Evolutionary conservation across 2,888 invertebrate species (phyloP).

Genomic region (Cantharis flavilabris): DNA sequence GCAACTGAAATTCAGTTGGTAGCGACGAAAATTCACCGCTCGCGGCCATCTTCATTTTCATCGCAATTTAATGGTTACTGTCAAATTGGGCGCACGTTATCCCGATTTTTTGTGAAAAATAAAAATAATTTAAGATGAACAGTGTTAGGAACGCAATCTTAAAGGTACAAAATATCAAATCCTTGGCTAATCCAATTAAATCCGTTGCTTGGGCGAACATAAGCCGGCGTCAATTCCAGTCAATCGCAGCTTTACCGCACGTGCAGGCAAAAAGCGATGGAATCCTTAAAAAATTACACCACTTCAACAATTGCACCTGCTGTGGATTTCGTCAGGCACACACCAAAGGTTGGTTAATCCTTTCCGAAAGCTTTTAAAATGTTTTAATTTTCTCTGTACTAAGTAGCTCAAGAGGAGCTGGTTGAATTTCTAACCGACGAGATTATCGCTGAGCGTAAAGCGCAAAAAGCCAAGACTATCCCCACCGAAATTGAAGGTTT

Average conservation of each 20-base stretch:
- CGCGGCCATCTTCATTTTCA: background rate
- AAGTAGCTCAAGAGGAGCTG: constrained; percentile 79
- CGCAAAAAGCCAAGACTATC: constrained; percentile 74
- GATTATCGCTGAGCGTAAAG: constrained; percentile 87
- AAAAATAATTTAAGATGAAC: constrained; percentile 66
- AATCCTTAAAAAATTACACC: background rate
- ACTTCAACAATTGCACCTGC: background rate
- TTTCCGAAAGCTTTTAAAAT: background rate
- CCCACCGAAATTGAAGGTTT: constrained; percentile 84
- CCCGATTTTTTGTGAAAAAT: background rate
- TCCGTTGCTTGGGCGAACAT: constrained; percentile 54
- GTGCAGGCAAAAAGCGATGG: background rate
- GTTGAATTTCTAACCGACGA: constrained; percentile 92
- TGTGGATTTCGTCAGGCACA: constrained; percentile 15
- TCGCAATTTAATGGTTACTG: background rate
- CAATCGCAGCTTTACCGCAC: background rate
- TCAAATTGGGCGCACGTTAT: background rate
- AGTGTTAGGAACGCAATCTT: constrained; percentile 67
- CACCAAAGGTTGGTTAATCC: constrained; percentile 34
- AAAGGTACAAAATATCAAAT: constrained; percentile 50
- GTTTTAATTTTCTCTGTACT: background rate
- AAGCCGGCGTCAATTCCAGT: constrained; percentile 68
- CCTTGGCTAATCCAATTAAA: constrained; percentile 46
- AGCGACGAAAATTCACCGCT: background rate
- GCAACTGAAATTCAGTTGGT: background rate